A percentile compares a stretch with the other conserved stretches of the same genome.
These are phyloP conservation scores for Celastrina argiolus DNA, from an alignment of 2,888 invertebrate genomes.

Conservation along the genomic window DNA sequence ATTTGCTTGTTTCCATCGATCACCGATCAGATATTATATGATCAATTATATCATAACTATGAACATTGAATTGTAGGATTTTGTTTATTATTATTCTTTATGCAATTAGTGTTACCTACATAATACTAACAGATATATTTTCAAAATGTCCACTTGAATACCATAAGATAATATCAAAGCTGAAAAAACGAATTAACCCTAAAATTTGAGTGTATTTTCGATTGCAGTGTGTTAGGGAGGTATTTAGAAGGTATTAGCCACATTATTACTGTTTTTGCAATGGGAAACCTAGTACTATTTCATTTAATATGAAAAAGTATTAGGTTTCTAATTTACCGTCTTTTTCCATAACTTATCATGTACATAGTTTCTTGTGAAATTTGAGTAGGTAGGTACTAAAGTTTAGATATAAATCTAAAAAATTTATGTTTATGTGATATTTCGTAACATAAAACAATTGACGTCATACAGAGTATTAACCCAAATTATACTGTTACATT, in stretches of 20 bases:
- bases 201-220: too few relatives aligned
- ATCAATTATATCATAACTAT: neutral
- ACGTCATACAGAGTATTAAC: neutral
- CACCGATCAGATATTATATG: neutral
- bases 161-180: too few relatives aligned
- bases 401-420: neutral
- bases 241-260: too few relatives aligned
- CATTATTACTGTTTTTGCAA: too few relatives aligned
- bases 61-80: neutral
- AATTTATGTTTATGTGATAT: neutral
- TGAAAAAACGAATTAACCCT: too few relatives aligned
- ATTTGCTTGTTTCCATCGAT: conserved; percentile 10
- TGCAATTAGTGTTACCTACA: too few relatives aligned
- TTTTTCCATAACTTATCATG: neutral
- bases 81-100: too few relatives aligned
- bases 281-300: too few relatives aligned
- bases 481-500: neutral
- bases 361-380: neutral
- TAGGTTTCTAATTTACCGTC: neutral
- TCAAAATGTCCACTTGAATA: too few relatives aligned
- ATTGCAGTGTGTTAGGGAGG: too few relatives aligned
- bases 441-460: neutral
- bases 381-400: neutral
- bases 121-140: too few relatives aligned
- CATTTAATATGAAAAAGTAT: too few relatives aligned